Base-by-base conservation (phyloP, 2,888 invertebrate species). In the Neuroscelio doddi region DNA sequence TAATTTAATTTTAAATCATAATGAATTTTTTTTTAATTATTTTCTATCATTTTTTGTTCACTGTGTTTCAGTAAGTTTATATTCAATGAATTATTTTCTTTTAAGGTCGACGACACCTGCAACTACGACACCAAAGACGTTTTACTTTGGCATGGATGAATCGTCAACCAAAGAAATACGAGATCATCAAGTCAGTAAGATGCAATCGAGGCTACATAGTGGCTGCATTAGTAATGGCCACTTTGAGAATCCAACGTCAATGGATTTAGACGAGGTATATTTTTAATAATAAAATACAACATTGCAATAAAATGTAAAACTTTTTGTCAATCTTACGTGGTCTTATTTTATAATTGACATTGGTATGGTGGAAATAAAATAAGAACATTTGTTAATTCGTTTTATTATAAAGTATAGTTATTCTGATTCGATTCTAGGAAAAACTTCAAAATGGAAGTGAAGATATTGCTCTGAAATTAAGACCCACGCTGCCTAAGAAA, bases 81-180 rank as follows among this genome's bases (percentile, higher is more conserved):
- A 14, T 12, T 36, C 8, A 2, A 36, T 4, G 2, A 15, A 4
- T 3, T 5, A 36, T n/a, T n/a, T n/a, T n/a, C n/a, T n/a, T n/a
- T n/a, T n/a, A n/a, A 36, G 36, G 36, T 36, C 36, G 12, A 4
- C 8, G 36, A 36, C 36, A 3, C 36, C 36, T 21, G 69, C 72
- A n/a, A 78, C 75, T 44, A 62, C 72, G 38, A 83, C 85, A 64
- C 85, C 87, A 14, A 90, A 89, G 77, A 88, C 87, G 9, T 93
- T 93, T 83, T 93, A 93, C 85, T 93, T 93, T 77, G 93, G 93
- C 29, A 93, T 93, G 93, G 90, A 90, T 67, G 88, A 89, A 69
- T 85, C 84, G 69, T 85, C 64, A 38, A 41, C 68, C 27, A 69
- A 62, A 44, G 78, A 75, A 36, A 47, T 71, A 15, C 49, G 63